Evolutionary conservation across 2,113 vertebrate species (phyloP).

Genomic region (Chlorodrepanis virens): DNA sequence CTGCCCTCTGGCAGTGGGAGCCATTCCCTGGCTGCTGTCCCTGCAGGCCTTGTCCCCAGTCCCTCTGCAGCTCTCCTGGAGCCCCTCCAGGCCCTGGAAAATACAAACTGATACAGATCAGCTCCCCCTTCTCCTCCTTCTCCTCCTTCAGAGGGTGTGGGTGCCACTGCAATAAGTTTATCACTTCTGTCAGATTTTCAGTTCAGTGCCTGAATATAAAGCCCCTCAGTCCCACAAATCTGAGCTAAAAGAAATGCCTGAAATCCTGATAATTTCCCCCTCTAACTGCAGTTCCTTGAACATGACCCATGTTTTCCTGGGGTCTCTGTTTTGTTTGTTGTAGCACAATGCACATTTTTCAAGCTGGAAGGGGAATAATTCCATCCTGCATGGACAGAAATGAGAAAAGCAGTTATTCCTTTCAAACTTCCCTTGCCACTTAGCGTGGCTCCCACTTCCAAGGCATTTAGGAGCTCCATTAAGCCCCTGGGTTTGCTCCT

Average conservation of each 20-base stretch:
- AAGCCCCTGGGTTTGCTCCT: slow-evolving; percentile 30
- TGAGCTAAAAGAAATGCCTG: neutral
- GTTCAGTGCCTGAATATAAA: neutral
- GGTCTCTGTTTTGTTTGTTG: neutral
- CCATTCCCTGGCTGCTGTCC: no score
- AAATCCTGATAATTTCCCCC: neutral
- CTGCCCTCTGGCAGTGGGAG: no score
- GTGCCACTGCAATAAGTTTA: neutral
- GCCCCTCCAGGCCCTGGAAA: neutral
- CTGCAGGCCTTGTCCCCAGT: neutral
- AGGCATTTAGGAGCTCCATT: slow-evolving; percentile 47
- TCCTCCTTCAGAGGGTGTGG: neutral
- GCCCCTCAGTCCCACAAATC: neutral
- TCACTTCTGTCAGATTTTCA: neutral
- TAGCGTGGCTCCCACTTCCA: slow-evolving; percentile 28
- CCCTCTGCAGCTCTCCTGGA: neutral
- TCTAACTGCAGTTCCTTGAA: neutral
- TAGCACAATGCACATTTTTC: neutral
- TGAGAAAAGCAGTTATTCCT: neutral
- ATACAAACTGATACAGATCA: neutral
- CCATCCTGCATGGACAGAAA: neutral
- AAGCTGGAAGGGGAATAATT: neutral
- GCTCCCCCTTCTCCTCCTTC: neutral
- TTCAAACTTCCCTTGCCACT: slow-evolving; percentile 10
- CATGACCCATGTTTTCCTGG: neutral